Evolutionary conservation across 1,140 invertebrate species (phyloP), one percentile per base, ranked within the genome.

Genomic region (Sogatella furcifera): DNA sequence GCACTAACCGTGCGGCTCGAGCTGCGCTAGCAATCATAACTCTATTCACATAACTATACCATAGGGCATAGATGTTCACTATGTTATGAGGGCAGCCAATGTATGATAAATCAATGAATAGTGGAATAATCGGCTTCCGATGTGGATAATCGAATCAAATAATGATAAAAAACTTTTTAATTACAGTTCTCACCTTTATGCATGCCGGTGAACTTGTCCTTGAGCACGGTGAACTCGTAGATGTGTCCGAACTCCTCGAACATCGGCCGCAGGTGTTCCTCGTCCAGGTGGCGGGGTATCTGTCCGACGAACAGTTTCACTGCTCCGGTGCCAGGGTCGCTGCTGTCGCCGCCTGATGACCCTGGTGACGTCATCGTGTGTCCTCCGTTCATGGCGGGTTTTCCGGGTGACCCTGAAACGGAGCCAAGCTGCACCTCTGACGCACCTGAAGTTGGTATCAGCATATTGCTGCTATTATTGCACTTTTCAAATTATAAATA

Each of bases 241-340:
- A 96, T 96, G 71, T 90, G 90, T 43, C 92, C 92, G 70, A 91
- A 95, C 71, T 90, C 84, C 73, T 95, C 92, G 71, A 96, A 95
- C 77, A 95, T 86, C 6, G 91, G 90, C 53, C 91, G 78, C 13
- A 96, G 78, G 68, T 94, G 88, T 52, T 89, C 86, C 71, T 96
- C 93, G 66, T 92, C 89, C 21, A 95, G 75, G 75, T 93, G 89
- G 55, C 92, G 76, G 1, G 92, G 92, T 64, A 96, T 95, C 74
- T 96, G 91, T n/a, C 91, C 91, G 41, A 95, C 86, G 73, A 95
- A 95, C 34, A 95, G 78, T 74, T 94, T 94, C 49, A 92, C 82
- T 17, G 88, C 85, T 63, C 82, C 81, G 41, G 69, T 67, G 5
- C 67, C 69, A n/a, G 59, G 31, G 22, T 60, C 58, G 21, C 28